phyloP scores from a whole-genome alignment of 2,888 invertebrate genomes.

The Sarcophaga carnaria region DNA sequence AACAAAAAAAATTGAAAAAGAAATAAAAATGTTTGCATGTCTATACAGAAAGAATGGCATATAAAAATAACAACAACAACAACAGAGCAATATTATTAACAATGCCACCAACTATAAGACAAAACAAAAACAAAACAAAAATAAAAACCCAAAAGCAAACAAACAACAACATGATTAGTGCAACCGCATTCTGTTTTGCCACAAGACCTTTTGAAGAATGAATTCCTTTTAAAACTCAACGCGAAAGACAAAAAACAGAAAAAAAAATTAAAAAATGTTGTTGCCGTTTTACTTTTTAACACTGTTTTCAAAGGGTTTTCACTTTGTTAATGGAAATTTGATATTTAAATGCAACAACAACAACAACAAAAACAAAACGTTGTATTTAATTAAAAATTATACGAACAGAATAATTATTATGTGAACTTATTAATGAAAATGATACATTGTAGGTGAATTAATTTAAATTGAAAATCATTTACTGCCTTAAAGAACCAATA shows the following conservation, averaged over 20 bases:
- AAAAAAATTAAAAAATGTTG: conserved; percentile 16
- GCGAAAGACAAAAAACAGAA: background rate
- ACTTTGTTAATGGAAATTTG: background rate
- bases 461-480: too few relatives aligned
- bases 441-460: too few relatives aligned
- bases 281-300: background rate
- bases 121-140: conserved; percentile 1
- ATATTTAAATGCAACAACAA: too few relatives aligned
- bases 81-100: conserved; percentile 38
- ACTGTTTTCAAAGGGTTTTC: background rate
- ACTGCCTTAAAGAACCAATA: too few relatives aligned
- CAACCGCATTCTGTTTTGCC: conserved; percentile 5
- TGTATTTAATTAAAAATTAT: too few relatives aligned
- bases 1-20: conserved; percentile 15
- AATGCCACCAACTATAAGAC: conserved; percentile 42
- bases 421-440: too few relatives aligned
- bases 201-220: conserved; percentile 53
- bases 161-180: conserved; percentile 32
- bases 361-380: too few relatives aligned
- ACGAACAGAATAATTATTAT: too few relatives aligned
- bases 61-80: conserved; percentile 40
- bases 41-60: conserved; percentile 63
- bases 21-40: conserved; percentile 66
- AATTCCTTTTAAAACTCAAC: conserved; percentile 44
- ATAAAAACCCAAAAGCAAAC: too few relatives aligned